Base-by-base conservation (phyloP, 2,113 vertebrate genomes). In the Oncorhynchus mykiss region DNA sequence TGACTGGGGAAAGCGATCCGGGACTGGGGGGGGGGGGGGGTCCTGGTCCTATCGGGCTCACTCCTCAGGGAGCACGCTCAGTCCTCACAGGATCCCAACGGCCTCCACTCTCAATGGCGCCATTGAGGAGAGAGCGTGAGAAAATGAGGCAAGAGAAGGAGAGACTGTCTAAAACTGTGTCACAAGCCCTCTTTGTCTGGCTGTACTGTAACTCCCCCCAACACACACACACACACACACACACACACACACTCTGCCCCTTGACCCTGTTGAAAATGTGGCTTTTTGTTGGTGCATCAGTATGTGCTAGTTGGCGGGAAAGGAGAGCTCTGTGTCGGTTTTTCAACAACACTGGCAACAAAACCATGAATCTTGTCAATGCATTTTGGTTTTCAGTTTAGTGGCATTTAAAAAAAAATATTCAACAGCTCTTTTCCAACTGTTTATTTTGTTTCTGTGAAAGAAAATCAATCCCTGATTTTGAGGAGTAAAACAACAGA, bases 121-220 rank as follows among this genome's bases (percentile, higher is more conserved):
- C 72, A 90, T 87, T 90, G 75, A 86, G 66, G 62, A 45, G 12
- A 45, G 39, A 45, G 39, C 9, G 39, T 45, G 39, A 45, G 39
- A 65, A 73, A 82, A 72, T 60, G 62, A 65, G n/a, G 20, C 59
- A 11, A 45, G 73, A 59, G 68, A 78, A 59, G 73, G 74, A 80
- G 8, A 80, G 77, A 84, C 75, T 72, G 73, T 22, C 71, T 85
- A 74, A 77, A 80, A 88, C 39, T 45, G 82, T 87, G 85, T 89
- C 80, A 86, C 80, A 88, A 88, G 69, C 83, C 69, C 54, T 16
- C 12, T 90, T 91, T 91, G 88, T 91, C 77, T 82, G 45, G 77
- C 77, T 77, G 68, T 77, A 82, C 85, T 83, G 51, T 54, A 18
- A 54, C 51, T 5, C 39, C 39, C 39, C 39, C 39, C 1, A 7